Conservation (phyloP, 1,140 invertebrate genomes). For the Megathymus violae region DNA sequence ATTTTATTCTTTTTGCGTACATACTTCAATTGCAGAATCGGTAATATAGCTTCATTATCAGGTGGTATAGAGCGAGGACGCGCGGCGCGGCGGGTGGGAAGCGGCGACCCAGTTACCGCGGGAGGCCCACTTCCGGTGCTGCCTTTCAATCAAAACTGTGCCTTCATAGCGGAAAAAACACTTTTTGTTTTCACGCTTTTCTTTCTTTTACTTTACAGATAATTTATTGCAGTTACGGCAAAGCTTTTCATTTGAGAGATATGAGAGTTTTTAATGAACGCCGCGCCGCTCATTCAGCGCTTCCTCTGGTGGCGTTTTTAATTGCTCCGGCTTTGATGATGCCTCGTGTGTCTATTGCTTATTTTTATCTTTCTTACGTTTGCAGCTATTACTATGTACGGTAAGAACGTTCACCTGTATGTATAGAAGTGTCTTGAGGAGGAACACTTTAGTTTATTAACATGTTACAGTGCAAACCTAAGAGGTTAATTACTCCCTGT, state of each 20-base stretch:
- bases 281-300: slow-evolving; percentile 13
- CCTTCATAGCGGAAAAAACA: slow-evolving; percentile 42
- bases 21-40: slow-evolving; percentile 22
- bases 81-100: slow-evolving; percentile 20
- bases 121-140: slow-evolving; percentile 43
- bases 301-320: slow-evolving; percentile 26
- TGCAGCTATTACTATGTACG: slow-evolving; percentile 10
- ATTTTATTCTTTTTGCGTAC: slow-evolving; percentile 1
- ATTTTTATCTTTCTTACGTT: slow-evolving; percentile 15
- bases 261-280: slow-evolving; percentile 34
- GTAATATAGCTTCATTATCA: slow-evolving; percentile 21
- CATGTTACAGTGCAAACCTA: too few relatives aligned
- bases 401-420: slow-evolving; percentile 19
- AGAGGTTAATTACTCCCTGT: too few relatives aligned
- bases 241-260: slow-evolving; percentile 31
- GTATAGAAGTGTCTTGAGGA: too few relatives aligned
- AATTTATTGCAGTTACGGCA: slow-evolving; percentile 33
- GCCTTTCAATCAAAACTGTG: slow-evolving; percentile 51
- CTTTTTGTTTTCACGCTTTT: slow-evolving; percentile 39
- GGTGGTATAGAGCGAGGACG: too few relatives aligned
- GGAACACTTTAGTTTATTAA: too few relatives aligned
- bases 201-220: slow-evolving; percentile 36
- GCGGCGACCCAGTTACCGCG: slow-evolving; percentile 47
- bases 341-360: slow-evolving; percentile 19
- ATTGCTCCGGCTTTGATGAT: slow-evolving; percentile 24